Evolutionary conservation across 1,140 invertebrate genomes (phyloP).

Genomic region (fruit fly (Drosophila melanogaster)): Release_6_plus_ISO1_MT NC_004354.4:2742501-2743000

Average conservation of each 20-base stretch:
- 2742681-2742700: conserved; percentile 22
- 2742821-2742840: conserved; percentile 1
- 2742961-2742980: conserved; percentile 65
- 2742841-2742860: conserved; percentile 15
- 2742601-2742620: conserved; percentile 47
- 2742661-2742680: conserved; percentile 18
- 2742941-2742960: conserved; percentile 42
- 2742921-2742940: conserved; percentile 34
- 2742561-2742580: conserved; percentile 79
- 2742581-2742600: conserved; percentile 64
- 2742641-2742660: conserved; percentile 22
- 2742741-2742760: conserved; percentile 67
- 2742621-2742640: conserved; percentile 19
- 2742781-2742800: conserved; percentile 73
- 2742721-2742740: conserved; percentile 76
- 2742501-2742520: too few relatives aligned
- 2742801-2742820: neutral
- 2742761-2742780: conserved; percentile 66
- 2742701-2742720: conserved; percentile 25
- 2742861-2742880: conserved; percentile 38
- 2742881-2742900: conserved; percentile 37
- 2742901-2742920: conserved; percentile 37
- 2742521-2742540: too few relatives aligned
- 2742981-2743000: conserved; percentile 49
- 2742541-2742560: conserved; percentile 46